Percentiles rank a stretch among this genome's conserved stretches.
Evolutionary conservation across 92 coral and sea anemone species (phyloP).

Genomic region (Pocillopora grandis): DNA sequence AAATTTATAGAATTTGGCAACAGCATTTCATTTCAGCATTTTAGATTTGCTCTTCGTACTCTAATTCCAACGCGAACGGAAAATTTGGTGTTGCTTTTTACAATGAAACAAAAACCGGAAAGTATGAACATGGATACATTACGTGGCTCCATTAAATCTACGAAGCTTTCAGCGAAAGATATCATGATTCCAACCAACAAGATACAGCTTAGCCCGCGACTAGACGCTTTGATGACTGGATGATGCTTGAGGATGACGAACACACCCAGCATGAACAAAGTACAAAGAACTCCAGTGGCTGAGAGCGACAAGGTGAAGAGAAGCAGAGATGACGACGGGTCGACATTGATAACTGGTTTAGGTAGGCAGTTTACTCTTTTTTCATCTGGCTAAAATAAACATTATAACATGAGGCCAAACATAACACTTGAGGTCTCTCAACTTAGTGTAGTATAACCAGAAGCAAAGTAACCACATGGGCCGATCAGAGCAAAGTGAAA

Average conservation of each 20-base stretch:
- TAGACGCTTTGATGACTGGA: constrained; percentile 47
- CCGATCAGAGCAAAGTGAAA: no score
- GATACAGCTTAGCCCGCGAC: constrained; percentile 46
- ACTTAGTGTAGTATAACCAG: no score
- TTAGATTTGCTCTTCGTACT: no score
- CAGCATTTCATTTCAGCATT: no score
- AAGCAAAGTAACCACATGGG: no score
- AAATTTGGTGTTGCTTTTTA: no score
- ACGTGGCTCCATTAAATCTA: constrained; percentile 40
- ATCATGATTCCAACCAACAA: constrained; percentile 30
- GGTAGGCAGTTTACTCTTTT: constrained; percentile 33
- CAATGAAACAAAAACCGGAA: no score
- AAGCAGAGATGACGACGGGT: constrained; percentile 11
- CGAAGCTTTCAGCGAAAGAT: constrained; percentile 17
- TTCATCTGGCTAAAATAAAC: constrained; percentile 9
- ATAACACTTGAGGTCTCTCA: no score
- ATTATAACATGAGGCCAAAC: no score
- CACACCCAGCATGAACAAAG: constrained; percentile 13
- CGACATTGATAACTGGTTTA: constrained; percentile 27
- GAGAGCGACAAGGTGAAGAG: constrained; percentile 22
- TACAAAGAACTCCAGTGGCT: constrained; percentile 23
- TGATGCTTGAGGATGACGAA: constrained; percentile 9
- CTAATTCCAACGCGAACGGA: no score
- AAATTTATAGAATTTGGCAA: no score
- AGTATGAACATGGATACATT: neutral